Conservation (phyloP, 1,140 invertebrate species). For the Pseudoatta argentina region DNA sequence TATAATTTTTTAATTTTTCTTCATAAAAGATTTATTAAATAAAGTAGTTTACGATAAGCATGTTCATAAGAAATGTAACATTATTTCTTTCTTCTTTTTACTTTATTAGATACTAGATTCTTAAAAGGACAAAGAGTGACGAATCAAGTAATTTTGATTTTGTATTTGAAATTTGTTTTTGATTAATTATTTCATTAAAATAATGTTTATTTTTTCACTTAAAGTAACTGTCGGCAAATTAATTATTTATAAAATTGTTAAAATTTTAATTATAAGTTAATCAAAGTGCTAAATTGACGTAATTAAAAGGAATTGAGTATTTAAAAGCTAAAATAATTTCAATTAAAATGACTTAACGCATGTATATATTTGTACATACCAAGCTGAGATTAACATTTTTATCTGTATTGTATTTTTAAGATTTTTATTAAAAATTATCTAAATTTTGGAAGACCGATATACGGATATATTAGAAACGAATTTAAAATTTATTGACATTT, state of each 20-base stretch:
- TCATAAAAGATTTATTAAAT: not conserved
- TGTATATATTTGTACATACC: not conserved
- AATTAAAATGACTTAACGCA: not conserved
- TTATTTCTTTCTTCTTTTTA: not conserved
- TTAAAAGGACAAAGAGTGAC: not conserved
- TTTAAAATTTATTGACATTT: not conserved
- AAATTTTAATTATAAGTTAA: slow-evolving; percentile 5
- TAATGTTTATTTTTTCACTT: not conserved
- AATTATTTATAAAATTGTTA: not conserved
- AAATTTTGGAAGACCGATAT: not conserved
- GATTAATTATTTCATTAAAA: not conserved
- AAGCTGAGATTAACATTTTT: not conserved
- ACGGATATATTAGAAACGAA: not conserved
- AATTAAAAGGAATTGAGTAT: not conserved
- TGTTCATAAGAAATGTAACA: not conserved
- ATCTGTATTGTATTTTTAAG: not conserved
- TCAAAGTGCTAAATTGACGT: not conserved
- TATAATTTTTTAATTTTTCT: slow-evolving; percentile 3
- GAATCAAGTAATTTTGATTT: not conserved
- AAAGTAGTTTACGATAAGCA: not conserved
- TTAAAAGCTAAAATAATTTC: not conserved
- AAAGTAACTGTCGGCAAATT: not conserved
- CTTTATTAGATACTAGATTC: no score
- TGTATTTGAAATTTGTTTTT: not conserved
- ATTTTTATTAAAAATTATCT: not conserved